Percentiles rank a stretch among this genome's conserved stretches.
Evolutionary conservation across 2,888 invertebrate genomes (phyloP).

Genomic region (Oligia strigilis): DNA sequence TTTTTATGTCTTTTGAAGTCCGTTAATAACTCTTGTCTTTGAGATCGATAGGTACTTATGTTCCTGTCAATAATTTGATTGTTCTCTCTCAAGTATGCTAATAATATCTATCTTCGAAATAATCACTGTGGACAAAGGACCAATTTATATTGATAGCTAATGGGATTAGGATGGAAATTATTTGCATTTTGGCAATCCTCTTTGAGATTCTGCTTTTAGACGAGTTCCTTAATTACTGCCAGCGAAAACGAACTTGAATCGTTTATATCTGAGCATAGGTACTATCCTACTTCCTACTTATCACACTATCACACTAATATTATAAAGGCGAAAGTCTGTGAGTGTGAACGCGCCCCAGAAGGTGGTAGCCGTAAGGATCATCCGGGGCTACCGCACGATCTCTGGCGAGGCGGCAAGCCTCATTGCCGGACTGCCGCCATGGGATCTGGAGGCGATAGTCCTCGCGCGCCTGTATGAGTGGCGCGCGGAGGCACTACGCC

Average conservation of each 20-base stretch:
- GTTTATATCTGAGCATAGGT: not conserved
- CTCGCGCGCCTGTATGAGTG: no score
- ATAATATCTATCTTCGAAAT: not conserved
- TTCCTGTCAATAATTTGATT: not conserved
- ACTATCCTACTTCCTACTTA: no score
- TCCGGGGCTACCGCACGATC: no score
- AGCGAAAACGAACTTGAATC: not conserved
- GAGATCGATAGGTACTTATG: not conserved
- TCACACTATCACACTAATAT: no score
- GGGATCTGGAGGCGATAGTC: no score
- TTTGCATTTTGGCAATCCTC: not conserved
- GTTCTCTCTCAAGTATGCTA: not conserved
- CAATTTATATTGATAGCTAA: not conserved
- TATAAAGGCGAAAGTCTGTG: no score
- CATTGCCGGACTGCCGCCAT: no score
- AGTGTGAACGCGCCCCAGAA: no score
- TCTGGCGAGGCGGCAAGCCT: no score
- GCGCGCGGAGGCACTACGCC: no score
- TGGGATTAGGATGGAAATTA: not conserved
- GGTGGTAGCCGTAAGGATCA: no score
- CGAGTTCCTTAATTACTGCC: not conserved
- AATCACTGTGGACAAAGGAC: not conserved
- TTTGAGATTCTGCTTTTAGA: not conserved
- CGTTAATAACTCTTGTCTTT: not conserved
- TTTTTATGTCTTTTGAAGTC: no score